Conservation (phyloP, 1,140 invertebrate species). For the Bombus soroeensis region DNA sequence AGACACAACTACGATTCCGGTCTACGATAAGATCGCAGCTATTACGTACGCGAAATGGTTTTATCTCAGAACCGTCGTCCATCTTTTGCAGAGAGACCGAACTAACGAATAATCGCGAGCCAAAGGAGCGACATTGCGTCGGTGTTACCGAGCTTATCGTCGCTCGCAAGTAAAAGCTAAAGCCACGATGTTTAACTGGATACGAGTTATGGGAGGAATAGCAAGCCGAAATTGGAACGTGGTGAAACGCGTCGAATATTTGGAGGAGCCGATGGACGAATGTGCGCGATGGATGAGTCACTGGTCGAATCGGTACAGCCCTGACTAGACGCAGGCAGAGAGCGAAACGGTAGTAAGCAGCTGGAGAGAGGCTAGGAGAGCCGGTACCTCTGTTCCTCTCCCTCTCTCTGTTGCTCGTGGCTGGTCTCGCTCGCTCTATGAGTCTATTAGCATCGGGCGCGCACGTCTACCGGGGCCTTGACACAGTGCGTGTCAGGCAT, state of each 20-base stretch:
- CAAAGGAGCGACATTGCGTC: too few relatives aligned
- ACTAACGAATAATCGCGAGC: too few relatives aligned
- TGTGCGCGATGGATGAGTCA: neutral
- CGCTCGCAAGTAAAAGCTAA: too few relatives aligned
- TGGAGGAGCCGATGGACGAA: neutral
- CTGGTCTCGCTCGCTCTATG: slow-evolving; percentile 47
- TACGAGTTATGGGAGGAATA: rapidly evolving
- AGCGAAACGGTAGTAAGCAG: slow-evolving; percentile 44
- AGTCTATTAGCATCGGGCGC: slow-evolving; percentile 79
- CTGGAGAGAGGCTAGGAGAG: slow-evolving; percentile 38
- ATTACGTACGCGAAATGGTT: too few relatives aligned
- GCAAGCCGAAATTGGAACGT: neutral
- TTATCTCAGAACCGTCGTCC: too few relatives aligned
- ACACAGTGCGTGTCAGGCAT: slow-evolving; percentile 81
- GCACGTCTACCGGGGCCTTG: slow-evolving; percentile 75
- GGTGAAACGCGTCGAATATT: neutral
- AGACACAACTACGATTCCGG: rapidly evolving
- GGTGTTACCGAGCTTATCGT: rapidly evolving
- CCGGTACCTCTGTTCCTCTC: slow-evolving; percentile 18
- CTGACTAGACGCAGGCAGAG: slow-evolving; percentile 35
- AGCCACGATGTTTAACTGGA: too few relatives aligned
- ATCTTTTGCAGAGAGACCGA: too few relatives aligned
- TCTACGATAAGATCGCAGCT: too few relatives aligned
- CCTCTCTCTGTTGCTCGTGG: slow-evolving; percentile 15
- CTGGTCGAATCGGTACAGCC: slow-evolving; percentile 15